Evolutionary conservation across 2,888 invertebrate species (phyloP), one percentile per base, ranked within the genome.

Genomic region (Eupeodes luniger): DNA sequence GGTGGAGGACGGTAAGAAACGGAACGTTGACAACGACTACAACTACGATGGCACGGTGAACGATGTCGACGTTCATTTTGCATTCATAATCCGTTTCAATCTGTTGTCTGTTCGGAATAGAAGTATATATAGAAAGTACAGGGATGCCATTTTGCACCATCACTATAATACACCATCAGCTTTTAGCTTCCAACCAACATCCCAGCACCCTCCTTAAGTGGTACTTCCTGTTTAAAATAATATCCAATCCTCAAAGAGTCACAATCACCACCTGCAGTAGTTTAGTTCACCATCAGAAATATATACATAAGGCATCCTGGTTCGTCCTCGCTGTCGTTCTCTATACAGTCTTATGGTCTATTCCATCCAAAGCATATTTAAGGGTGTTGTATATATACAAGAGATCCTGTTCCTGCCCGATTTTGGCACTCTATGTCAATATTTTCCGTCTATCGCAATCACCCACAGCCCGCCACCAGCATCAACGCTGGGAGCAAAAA

Each of bases 181-280:
- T 40, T 40, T 4, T n/a, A n/a, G n/a, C n/a, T n/a, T n/a, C n/a
- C 40, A 40, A 4, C 27, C 40, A 40, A 9, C 40, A 40, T 4
- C 40, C 40, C 19, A 51, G 16, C 66, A 12, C 34, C 53, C 61
- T 74, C 55, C 72, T n/a, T 47, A 16, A 69, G 67, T 80, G 76
- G 86, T 76, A 76, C 66, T 80, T 87, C 87, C 87, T 87, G 87
- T 87, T 87, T 87, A 80, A 87, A 87, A 87, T 76, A 76, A 81
- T 81, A 69, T 81, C 72, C 66, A 74, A 86, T 87, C 70, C 80
- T 72, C 70, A 40, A 55, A 64, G 40, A 72, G 70, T 57, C 82
- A 80, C 55, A 64, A 27, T 59, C 49, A 55, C 75, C 83, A 83
- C 87, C 87, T 87, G 84, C 83, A 83, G 84, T 74, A 49, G 47